These are phyloP conservation scores for Drosophila bipectinata DNA, from an alignment of 1,140 invertebrate species.

Conservation along the genomic window DNA sequence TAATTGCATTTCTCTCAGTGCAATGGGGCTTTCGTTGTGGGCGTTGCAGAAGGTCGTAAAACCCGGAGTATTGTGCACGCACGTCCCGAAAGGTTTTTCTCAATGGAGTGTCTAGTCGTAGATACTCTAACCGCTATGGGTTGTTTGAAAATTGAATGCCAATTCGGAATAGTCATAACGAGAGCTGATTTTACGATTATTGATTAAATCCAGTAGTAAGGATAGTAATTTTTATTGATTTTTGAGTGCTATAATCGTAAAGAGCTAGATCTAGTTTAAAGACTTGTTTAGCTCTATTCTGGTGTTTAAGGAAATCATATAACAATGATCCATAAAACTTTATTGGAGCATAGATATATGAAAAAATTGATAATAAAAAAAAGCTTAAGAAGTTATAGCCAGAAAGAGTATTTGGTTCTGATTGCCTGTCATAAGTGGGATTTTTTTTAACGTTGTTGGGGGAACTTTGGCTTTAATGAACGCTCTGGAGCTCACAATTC, in stretches of 20 bases:
- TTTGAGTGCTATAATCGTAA: constrained; percentile 6
- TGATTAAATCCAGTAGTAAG: background rate
- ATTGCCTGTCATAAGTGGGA: background rate
- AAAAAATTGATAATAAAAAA: no score
- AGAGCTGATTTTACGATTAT: background rate
- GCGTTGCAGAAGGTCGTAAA: constrained; percentile 77
- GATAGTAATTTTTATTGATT: background rate
- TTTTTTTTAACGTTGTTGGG: constrained; percentile 26
- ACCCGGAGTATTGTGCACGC: constrained; percentile 72
- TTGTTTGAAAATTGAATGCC: background rate
- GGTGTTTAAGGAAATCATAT: background rate
- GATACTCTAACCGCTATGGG: constrained; percentile 17
- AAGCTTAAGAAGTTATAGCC: background rate
- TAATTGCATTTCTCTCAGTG: constrained; percentile 73
- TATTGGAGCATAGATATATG: no score
- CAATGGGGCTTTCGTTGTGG: constrained; percentile 54
- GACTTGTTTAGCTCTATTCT: background rate
- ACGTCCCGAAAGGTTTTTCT: constrained; percentile 68
- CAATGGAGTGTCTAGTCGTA: constrained; percentile 50
- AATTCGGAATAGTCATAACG: background rate
- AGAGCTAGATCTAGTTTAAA: background rate
- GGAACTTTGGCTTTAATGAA: constrained; percentile 68
- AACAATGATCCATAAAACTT: background rate
- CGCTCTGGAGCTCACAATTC: constrained; percentile 65
- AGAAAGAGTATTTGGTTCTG: constrained; percentile 21